Evolutionary conservation across 2,797 vertebrate species (phyloP).

Genomic region (Ctenochaetus hawaiiensis): DNA sequence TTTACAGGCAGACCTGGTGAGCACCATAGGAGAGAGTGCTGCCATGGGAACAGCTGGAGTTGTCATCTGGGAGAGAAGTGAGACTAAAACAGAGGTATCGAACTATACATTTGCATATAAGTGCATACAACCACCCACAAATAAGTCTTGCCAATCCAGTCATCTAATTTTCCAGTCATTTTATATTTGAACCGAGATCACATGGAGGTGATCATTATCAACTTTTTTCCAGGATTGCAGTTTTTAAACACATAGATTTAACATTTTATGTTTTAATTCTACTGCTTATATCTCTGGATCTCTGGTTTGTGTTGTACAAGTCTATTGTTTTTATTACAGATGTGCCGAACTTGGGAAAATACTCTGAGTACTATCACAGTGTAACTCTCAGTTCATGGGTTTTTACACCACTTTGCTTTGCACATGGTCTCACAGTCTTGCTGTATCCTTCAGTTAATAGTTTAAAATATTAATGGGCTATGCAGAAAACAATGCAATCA

Average conservation of each 20-base stretch:
- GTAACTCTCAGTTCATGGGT: too few relatives aligned
- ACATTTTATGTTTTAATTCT: background rate
- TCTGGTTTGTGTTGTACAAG: background rate
- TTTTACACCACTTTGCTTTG: too few relatives aligned
- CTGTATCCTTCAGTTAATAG: too few relatives aligned
- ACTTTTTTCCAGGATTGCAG: too few relatives aligned
- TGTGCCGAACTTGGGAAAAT: too few relatives aligned
- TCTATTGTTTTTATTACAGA: background rate
- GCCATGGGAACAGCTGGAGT: constrained; percentile 88
- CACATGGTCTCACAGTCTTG: too few relatives aligned
- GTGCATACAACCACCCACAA: background rate
- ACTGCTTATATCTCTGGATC: background rate
- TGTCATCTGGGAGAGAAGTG: constrained; percentile 85
- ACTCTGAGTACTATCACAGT: too few relatives aligned
- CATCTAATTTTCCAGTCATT: too few relatives aligned
- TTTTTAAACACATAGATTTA: background rate
- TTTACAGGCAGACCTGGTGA: constrained; percentile 86
- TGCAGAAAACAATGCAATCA: too few relatives aligned
- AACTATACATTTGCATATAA: constrained; percentile 14
- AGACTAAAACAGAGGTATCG: constrained; percentile 78
- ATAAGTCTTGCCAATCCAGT: background rate
- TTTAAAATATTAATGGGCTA: too few relatives aligned
- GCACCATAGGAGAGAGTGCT: constrained; percentile 88
- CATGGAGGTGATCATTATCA: background rate
- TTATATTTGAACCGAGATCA: background rate